These are phyloP conservation scores for Smittia sp. DNA, from an alignment of 2,888 invertebrate species.

Conservation along the genomic window DNA sequence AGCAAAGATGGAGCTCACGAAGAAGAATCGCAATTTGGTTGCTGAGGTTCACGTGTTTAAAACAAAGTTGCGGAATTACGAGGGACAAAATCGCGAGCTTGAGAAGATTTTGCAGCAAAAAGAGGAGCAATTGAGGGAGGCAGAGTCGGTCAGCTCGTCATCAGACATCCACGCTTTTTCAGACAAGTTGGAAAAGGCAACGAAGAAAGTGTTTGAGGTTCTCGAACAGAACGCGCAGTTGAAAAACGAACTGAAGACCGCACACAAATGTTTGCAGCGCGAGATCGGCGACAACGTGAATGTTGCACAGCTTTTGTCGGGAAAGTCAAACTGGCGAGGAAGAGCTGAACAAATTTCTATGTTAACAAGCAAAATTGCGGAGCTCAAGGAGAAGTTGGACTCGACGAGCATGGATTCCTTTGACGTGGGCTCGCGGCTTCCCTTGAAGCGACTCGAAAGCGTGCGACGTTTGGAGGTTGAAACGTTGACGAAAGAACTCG, in stretches of 20 bases:
- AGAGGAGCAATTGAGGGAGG: background rate
- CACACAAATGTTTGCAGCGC: constrained; percentile 70
- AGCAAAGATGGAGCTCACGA: constrained; percentile 44
- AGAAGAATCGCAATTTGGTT: constrained; percentile 49
- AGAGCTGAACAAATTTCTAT: constrained; percentile 71
- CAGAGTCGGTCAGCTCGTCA: constrained; percentile 42
- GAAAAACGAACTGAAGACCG: constrained; percentile 68
- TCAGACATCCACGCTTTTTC: constrained; percentile 60
- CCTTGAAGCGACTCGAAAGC: constrained; percentile 37
- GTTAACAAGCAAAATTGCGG: constrained; percentile 65
- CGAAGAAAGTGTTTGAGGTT: constrained; percentile 65
- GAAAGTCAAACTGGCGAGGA: constrained; percentile 69
- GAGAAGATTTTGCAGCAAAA: constrained; percentile 40
- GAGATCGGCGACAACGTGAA: constrained; percentile 73
- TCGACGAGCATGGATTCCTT: background rate
- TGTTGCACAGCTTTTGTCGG: constrained; percentile 60
- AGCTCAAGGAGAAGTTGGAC: constrained; percentile 62
- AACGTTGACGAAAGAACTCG: constrained; percentile 58
- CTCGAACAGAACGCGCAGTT: constrained; percentile 67
- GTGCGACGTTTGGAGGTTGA: constrained; percentile 58
- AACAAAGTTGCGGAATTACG: constrained; percentile 47
- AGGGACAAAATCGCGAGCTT: constrained; percentile 45
- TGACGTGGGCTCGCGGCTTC: background rate
- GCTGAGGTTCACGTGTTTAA: constrained; percentile 48
- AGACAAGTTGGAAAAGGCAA: constrained; percentile 60